Percentiles rank a stretch among this genome's conserved stretches.
Conservation (phyloP, 1,140 invertebrate species). For the Formica exsecta region DNA sequence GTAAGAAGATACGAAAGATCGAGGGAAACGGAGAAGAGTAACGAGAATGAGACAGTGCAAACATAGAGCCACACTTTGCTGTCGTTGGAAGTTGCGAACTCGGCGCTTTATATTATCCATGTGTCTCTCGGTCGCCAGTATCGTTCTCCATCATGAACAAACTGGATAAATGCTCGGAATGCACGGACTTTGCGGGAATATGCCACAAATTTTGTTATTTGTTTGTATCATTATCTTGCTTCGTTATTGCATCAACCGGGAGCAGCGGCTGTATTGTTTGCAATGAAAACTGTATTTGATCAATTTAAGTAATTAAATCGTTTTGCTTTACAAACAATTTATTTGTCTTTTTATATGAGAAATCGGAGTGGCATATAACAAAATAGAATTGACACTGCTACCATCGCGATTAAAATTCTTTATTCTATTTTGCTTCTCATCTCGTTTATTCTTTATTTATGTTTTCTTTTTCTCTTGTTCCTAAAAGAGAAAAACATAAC, state of each 20-base stretch:
- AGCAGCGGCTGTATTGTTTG: background rate
- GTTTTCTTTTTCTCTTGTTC: background rate
- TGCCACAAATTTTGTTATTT: constrained; percentile 36
- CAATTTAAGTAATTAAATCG: constrained; percentile 1
- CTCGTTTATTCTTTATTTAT: background rate
- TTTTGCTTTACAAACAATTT: background rate
- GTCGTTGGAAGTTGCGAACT: constrained; percentile 54
- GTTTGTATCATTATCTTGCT: constrained; percentile 17
- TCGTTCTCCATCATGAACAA: constrained; percentile 48
- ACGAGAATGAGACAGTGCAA: constrained; percentile 31
- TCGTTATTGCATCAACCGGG: background rate
- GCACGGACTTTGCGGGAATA: background rate
- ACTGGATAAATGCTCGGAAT: constrained; percentile 41
- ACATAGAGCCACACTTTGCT: constrained; percentile 41
- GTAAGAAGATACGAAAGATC: constrained; percentile 29
- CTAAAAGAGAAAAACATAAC: background rate
- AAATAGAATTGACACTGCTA: background rate
- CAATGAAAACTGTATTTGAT: background rate
- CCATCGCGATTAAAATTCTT: constrained; percentile 22
- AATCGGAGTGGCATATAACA: background rate
- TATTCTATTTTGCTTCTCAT: background rate
- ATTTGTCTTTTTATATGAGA: background rate
- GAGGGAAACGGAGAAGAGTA: constrained; percentile 32
- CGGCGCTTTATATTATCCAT: constrained; percentile 77
- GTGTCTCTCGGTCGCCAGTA: constrained; percentile 51